A percentile compares a stretch with the other conserved stretches of the same genome.
These are phyloP conservation scores for Butorides virescens DNA, from an alignment of 2,113 vertebrate species.

Conservation along the genomic window DNA sequence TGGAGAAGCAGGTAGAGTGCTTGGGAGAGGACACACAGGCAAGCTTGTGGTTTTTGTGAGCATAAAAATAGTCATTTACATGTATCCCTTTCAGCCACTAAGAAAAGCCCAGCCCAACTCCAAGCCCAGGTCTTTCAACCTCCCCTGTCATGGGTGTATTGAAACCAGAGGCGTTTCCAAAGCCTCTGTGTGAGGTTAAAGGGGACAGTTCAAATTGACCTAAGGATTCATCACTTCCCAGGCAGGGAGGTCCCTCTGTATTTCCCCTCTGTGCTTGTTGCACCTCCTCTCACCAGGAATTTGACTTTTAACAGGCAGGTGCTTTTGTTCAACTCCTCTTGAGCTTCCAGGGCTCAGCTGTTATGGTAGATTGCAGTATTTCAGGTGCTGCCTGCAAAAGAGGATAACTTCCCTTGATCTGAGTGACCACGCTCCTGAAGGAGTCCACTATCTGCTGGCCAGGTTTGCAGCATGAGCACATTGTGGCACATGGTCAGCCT, in stretches of 20 bases:
- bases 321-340: neutral
- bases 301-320: neutral
- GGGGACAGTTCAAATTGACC: neutral
- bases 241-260: neutral
- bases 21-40: neutral
- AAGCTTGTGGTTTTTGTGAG: neutral
- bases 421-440: neutral
- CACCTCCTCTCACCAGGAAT: neutral
- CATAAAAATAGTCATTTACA: neutral
- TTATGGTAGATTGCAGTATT: fast-evolving
- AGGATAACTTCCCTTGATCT: neutral
- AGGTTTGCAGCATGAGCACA: neutral
- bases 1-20: neutral
- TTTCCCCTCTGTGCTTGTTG: neutral
- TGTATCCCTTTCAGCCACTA: fast-evolving
- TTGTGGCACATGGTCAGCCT: neutral
- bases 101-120: neutral
- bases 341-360: neutral
- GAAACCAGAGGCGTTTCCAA: neutral
- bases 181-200: neutral
- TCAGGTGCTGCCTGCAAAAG: neutral
- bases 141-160: neutral
- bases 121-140: neutral
- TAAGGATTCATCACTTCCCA: neutral
- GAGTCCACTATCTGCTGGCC: neutral